A percentile compares a stretch with the other conserved stretches of the same genome.
These are phyloP conservation scores for fruit fly (Drosophila melanogaster) DNA, from an alignment of 1,140 invertebrate species.

Conservation along the genomic window DNA sequence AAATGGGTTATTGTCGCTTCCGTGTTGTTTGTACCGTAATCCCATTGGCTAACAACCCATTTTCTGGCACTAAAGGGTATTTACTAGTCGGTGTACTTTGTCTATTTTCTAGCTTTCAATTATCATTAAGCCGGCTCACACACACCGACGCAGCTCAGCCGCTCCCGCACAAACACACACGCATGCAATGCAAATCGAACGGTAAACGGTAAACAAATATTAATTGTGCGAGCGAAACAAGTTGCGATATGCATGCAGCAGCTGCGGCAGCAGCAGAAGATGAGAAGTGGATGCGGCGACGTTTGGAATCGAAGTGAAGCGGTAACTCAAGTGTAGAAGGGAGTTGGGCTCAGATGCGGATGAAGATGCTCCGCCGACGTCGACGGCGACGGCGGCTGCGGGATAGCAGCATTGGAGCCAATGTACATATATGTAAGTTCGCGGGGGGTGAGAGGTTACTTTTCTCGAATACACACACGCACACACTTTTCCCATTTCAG, in stretches of 20 bases:
- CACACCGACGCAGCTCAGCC: constrained; percentile 10
- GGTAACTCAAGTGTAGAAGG: constrained; percentile 78
- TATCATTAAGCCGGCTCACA: constrained; percentile 76
- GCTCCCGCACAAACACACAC: constrained; percentile 10
- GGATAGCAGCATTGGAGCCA: constrained; percentile 11
- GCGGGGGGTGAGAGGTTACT: constrained; percentile 60
- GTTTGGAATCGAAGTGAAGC: constrained; percentile 73
- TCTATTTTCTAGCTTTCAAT: constrained; percentile 43
- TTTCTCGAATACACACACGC: constrained; percentile 76
- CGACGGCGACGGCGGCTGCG: constrained; percentile 45
- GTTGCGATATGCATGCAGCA: constrained; percentile 47
- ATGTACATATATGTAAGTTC: constrained; percentile 11
- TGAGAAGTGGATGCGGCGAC: constrained; percentile 55
- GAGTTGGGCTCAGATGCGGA: constrained; percentile 54
- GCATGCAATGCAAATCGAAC: constrained; percentile 13
- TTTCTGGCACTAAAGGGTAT: neutral
- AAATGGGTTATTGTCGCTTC: too few relatives aligned
- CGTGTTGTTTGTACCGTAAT: neutral
- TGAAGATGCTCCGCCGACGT: constrained; percentile 16
- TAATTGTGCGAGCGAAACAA: constrained; percentile 43
- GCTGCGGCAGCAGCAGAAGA: constrained; percentile 9
- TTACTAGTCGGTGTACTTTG: neutral
- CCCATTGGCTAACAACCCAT: neutral
- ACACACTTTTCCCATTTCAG: constrained; percentile 64
- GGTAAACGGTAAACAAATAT: constrained; percentile 75